These are phyloP conservation scores for Epinephelus fuscoguttatus DNA, from an alignment of 2,113 vertebrate genomes.

Conservation along the genomic window DNA sequence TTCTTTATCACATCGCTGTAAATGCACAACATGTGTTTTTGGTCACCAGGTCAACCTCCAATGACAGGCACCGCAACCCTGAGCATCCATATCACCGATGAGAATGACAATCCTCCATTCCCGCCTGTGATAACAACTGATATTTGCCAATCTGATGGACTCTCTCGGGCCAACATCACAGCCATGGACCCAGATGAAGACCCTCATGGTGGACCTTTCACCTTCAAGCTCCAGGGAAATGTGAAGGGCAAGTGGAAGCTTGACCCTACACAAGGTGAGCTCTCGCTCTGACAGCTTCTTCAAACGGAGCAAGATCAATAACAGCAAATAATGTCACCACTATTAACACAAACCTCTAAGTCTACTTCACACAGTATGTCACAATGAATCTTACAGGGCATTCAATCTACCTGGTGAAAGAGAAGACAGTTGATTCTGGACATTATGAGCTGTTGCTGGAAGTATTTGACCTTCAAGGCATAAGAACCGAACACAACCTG, in stretches of 20 bases:
- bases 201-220: constrained; percentile 64
- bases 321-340: background rate
- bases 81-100: constrained; percentile 34
- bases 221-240: constrained; percentile 59
- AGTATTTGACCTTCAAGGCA: constrained; percentile 71
- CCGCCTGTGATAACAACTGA: background rate
- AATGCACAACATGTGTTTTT: background rate
- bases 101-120: constrained; percentile 69
- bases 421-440: constrained; percentile 47
- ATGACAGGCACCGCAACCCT: constrained; percentile 73
- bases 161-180: constrained; percentile 47
- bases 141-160: constrained; percentile 54
- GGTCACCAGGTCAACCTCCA: constrained; percentile 64
- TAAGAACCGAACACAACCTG: constrained; percentile 56
- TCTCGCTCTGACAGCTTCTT: no score
- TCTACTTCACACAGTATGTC: background rate
- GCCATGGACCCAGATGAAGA: constrained; percentile 59
- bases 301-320: no score
- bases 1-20: background rate
- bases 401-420: constrained; percentile 69
- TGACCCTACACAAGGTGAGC: constrained; percentile 43
- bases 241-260: constrained; percentile 61
- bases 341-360: background rate
- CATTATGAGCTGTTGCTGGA: constrained; percentile 55
- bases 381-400: constrained; percentile 48